These are phyloP conservation scores for Telmatochromis brachygnathus DNA, from an alignment of 2,113 vertebrate genomes.

Conservation along the genomic window DNA sequence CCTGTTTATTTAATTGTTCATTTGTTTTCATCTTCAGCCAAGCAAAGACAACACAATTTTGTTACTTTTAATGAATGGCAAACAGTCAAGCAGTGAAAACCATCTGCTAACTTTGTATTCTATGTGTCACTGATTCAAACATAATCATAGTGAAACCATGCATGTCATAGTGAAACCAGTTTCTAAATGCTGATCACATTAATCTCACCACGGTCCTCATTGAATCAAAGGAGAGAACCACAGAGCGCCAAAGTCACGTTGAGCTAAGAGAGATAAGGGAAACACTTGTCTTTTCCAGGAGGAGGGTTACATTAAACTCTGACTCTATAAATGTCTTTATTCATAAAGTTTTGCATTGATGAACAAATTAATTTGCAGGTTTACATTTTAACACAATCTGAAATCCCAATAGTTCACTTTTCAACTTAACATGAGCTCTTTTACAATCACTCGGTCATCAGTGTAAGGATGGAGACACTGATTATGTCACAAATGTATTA, in stretches of 20 bases:
- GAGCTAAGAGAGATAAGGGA: neutral
- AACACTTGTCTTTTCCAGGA: neutral
- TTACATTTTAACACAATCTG: neutral
- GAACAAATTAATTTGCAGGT: neutral
- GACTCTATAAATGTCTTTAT: neutral
- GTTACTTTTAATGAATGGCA: neutral
- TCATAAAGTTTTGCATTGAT: neutral
- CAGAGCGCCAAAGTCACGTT: neutral
- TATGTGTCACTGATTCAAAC: neutral
- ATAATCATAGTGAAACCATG: slow-evolving; percentile 8
- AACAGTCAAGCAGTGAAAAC: neutral
- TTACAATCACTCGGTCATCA: neutral
- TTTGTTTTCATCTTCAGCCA: neutral
- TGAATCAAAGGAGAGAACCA: neutral
- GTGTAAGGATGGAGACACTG: neutral
- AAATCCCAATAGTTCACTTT: neutral
- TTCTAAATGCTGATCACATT: neutral
- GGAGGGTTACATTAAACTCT: neutral
- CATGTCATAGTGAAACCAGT: neutral
- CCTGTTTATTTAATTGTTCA: neutral
- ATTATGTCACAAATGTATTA: neutral
- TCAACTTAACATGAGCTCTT: neutral
- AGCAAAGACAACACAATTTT: neutral
- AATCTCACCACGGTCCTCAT: neutral
- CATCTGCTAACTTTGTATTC: neutral